Evolutionary conservation across 1,140 invertebrate species (phyloP).

Genomic region (Zelostemma sp.): DNA sequence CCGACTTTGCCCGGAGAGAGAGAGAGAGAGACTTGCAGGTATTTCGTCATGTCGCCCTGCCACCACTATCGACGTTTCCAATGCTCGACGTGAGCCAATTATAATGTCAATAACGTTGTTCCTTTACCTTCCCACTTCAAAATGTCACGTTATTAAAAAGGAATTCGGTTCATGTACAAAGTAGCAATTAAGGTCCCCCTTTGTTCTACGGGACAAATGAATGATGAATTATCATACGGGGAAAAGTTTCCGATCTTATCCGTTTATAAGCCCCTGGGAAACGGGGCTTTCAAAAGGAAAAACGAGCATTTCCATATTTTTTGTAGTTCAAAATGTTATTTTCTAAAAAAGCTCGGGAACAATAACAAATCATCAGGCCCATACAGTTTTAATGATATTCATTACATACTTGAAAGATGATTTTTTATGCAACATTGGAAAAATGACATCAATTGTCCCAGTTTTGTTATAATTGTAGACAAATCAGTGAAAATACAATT

Average conservation of each 20-base stretch:
- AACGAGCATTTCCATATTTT: too few relatives aligned
- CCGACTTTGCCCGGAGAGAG: constrained; percentile 36
- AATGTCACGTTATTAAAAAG: constrained; percentile 9
- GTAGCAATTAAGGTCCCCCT: neutral
- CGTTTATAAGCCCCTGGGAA: neutral
- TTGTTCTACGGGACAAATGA: neutral
- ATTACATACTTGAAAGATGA: too few relatives aligned
- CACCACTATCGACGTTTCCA: constrained; percentile 23
- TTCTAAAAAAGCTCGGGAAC: too few relatives aligned
- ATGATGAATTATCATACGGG: neutral
- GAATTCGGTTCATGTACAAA: neutral
- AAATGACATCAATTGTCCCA: too few relatives aligned
- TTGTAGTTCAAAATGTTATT: too few relatives aligned
- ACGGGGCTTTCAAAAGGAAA: too few relatives aligned
- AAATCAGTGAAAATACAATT: too few relatives aligned
- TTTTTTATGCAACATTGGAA: too few relatives aligned
- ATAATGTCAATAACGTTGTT: constrained; percentile 48
- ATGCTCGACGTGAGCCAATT: constrained; percentile 41
- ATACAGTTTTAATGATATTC: too few relatives aligned
- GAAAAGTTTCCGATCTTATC: neutral
- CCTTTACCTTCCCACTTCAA: constrained; percentile 32
- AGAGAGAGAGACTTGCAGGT: constrained; percentile 20
- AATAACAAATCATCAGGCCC: too few relatives aligned
- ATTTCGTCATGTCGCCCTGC: constrained; percentile 26
- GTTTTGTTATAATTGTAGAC: too few relatives aligned